Percentiles rank a stretch among this genome's conserved stretches.
phyloP scores from a whole-genome alignment of 2,888 invertebrate species.

The Adineta ricciae region DNA sequence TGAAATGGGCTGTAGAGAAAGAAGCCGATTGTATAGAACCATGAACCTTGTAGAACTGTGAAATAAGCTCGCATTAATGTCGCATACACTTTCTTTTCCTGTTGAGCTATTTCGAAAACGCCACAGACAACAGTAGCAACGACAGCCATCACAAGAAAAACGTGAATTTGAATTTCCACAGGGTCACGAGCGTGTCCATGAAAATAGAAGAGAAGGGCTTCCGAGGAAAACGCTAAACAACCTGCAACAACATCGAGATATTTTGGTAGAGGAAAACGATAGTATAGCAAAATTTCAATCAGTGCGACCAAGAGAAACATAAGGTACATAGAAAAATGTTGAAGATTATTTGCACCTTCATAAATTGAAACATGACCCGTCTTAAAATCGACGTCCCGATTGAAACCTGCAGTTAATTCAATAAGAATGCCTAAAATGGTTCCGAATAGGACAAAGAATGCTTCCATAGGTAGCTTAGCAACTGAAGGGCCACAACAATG shows the following conservation, averaged over 20 bases:
- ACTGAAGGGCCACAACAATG: background rate
- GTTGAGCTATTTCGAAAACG: background rate
- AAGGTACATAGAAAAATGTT: background rate
- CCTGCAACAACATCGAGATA: background rate
- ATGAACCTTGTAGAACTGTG: background rate
- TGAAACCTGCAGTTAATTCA: background rate
- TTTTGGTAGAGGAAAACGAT: background rate
- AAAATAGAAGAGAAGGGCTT: background rate
- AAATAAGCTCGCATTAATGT: background rate
- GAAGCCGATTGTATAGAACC: background rate
- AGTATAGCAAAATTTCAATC: background rate
- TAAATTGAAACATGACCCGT: background rate
- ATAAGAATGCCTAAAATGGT: background rate
- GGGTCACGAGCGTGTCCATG: background rate
- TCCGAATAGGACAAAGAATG: background rate
- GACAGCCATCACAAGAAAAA: background rate
- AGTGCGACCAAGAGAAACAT: background rate
- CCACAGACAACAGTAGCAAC: background rate
- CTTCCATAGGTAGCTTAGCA: background rate
- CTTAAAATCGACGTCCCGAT: background rate
- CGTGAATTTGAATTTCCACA: background rate
- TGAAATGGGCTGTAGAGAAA: constrained; percentile 10
- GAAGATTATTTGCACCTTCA: background rate
- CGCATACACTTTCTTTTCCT: background rate
- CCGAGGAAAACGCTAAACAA: background rate